Base-by-base conservation (phyloP, 2,797 vertebrate genomes). In the Falco biarmicus region DNA sequence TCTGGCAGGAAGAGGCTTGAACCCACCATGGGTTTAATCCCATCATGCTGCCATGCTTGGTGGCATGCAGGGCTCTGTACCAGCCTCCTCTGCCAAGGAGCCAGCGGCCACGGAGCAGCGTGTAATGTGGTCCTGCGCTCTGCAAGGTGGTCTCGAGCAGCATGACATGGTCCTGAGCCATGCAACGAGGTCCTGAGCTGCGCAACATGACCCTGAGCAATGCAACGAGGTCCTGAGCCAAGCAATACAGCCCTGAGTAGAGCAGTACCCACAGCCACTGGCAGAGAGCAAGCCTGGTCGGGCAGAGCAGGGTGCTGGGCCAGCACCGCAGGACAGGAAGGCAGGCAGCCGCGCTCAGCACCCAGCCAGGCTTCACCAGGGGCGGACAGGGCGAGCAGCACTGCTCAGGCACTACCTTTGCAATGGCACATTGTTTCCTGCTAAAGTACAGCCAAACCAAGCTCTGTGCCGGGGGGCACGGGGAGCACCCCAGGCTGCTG, bases 261-360 rank as follows among this genome's bases (percentile, higher is more conserved):
- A 68, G 78, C 59, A 65, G 48, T 14, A 28, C 24, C 53, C 53
- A 15, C 14, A 32, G 91, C n/a, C 12, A 0, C 47, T 10, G 51
- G n/a, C 32, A 51, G 53, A 57, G 61, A 10, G 11, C 19, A 26
- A 50, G 68, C 29, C 2, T 1, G 1, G 57, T 1, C 0, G 1
- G 28, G 54, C 84, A 87, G 54, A 79, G 79, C 43, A 29, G 54
- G 41, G 54, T 19, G 20, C 61, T 20, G 41, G 64, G 59, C 50
- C 64, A 54, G 81, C 8, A 0, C 59, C 2, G 16, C 43, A 45
- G 43, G 43, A 0, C 24, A 13, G 51, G 75, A 51, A 41, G 74
- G 53, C 48, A 31, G 15, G 24, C 6, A 13, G 45, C 41, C 14
- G 3, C 59, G 18, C 53, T 45, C 29, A 79, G 59, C 31, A 4